A percentile compares a stretch with the other conserved stretches of the same genome.
Conservation (phyloP, 2,888 invertebrate species). For the Agrotis exclamationis region DNA sequence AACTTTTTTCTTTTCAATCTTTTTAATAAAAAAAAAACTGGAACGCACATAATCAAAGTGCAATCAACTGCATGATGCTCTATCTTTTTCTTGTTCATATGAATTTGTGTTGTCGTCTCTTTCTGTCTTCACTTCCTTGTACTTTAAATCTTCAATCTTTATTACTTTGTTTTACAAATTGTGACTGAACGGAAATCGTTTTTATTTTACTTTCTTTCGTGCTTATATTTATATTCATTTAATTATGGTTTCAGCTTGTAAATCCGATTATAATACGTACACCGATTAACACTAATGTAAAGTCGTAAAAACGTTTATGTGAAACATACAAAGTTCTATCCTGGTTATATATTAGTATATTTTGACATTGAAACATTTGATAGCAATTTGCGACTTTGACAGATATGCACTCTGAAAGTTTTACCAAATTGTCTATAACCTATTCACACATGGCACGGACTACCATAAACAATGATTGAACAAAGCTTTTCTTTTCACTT, state of each 20-base stretch:
- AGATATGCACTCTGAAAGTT: no score
- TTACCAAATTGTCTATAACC: not conserved
- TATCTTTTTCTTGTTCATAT: slow-evolving; percentile 34
- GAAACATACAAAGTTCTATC: no score
- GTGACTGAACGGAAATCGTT: slow-evolving; percentile 16
- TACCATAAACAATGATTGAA: slow-evolving; percentile 45
- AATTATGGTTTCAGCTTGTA: not conserved
- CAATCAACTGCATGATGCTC: slow-evolving; percentile 56
- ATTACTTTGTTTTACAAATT: slow-evolving; percentile 37
- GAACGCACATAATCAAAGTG: slow-evolving; percentile 64
- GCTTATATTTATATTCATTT: not conserved
- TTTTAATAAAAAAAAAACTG: slow-evolving; percentile 56
- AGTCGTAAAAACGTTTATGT: no score
- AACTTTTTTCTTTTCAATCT: slow-evolving; percentile 48
- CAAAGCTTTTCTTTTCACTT: slow-evolving; percentile 64
- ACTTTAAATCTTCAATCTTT: slow-evolving; percentile 46
- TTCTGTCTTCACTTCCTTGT: slow-evolving; percentile 48
- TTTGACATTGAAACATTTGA: not conserved
- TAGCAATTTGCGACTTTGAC: not conserved
- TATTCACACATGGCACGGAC: not conserved
- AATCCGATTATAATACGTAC: slow-evolving; percentile 1
- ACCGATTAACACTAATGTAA: not conserved
- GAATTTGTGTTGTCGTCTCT: slow-evolving; percentile 25
- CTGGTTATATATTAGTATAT: no score
- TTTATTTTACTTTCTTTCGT: slow-evolving; percentile 16